Conservation (phyloP, 2,888 invertebrate genomes). For the Zootermopsis nevadensis region DNA sequence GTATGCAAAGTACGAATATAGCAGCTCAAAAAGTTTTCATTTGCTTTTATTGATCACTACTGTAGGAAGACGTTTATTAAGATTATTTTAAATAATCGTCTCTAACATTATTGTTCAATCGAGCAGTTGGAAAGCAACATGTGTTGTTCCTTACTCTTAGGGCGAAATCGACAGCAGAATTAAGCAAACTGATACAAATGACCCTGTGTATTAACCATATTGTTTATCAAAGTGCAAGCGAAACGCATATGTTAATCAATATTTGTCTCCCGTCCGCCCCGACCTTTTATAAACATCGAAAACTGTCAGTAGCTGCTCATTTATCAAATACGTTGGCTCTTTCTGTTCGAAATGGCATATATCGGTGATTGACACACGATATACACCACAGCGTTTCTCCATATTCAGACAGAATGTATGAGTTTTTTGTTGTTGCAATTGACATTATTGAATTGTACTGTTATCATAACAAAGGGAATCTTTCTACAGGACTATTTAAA, state of each 20-base stretch:
- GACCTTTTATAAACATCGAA: background rate
- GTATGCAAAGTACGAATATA: no score
- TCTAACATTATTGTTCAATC: no score
- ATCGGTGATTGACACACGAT: background rate
- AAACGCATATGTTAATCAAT: constrained; percentile 4
- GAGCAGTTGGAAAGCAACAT: no score
- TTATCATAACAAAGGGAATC: background rate
- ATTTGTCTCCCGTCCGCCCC: background rate
- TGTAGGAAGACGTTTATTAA: no score
- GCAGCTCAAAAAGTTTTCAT: no score
- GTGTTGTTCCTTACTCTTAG: no score
- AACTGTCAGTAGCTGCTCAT: background rate
- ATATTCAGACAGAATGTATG: background rate
- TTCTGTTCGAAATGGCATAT: background rate
- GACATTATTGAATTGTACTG: background rate
- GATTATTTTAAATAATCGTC: no score
- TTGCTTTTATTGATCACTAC: no score
- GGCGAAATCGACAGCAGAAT: background rate
- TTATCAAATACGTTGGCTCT: background rate
- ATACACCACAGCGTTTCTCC: background rate
- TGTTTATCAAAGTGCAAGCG: background rate
- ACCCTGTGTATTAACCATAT: background rate
- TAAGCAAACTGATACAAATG: background rate
- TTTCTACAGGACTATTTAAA: no score
- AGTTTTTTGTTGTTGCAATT: background rate